These are phyloP conservation scores for Phania funesta DNA, from an alignment of 2,888 invertebrate species.

Conservation along the genomic window DNA sequence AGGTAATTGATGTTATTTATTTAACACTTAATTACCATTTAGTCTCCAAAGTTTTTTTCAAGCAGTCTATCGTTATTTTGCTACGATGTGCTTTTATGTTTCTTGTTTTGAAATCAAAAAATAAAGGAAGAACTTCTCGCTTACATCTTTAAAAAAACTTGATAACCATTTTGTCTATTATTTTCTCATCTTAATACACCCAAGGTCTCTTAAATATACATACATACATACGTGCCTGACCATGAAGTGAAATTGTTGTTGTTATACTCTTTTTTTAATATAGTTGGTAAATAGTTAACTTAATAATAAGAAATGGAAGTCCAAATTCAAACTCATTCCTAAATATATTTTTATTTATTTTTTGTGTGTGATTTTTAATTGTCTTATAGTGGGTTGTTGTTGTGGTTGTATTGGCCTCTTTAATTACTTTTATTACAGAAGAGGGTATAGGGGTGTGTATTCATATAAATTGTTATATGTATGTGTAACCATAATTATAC, in stretches of 20 bases:
- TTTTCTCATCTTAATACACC: conserved; percentile 40
- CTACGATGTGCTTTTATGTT: conserved; percentile 7
- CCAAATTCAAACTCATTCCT: conserved; percentile 15
- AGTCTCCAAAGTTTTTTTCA: conserved; percentile 55
- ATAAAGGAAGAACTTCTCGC: conserved; percentile 2
- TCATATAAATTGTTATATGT: conserved; percentile 24
- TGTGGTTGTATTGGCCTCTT: too few species aligned
- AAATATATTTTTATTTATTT: conserved; percentile 32
- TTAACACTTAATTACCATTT: conserved; percentile 69
- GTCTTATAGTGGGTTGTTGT: conserved; percentile 44
- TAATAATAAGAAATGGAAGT: conserved; percentile 55
- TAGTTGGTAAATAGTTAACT: conserved; percentile 52
- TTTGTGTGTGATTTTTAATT: conserved; percentile 62
- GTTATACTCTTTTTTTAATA: conserved; percentile 5
- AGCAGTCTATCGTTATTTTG: conserved; percentile 3
- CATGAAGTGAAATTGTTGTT: conserved; percentile 9
- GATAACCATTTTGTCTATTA: conserved; percentile 65
- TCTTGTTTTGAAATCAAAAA: not conserved
- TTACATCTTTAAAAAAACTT: conserved; percentile 49
- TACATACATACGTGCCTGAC: conserved; percentile 1
- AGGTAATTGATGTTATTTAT: conserved; percentile 69
- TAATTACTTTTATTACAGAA: conserved; percentile 59
- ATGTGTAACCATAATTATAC: conserved; percentile 68
- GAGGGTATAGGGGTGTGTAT: conserved; percentile 16
- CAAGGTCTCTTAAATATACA: conserved; percentile 1